Percentiles rank a stretch among this genome's conserved stretches.
These are phyloP conservation scores for Staurois parvus DNA, from an alignment of 2,797 vertebrate genomes.

Conservation along the genomic window DNA sequence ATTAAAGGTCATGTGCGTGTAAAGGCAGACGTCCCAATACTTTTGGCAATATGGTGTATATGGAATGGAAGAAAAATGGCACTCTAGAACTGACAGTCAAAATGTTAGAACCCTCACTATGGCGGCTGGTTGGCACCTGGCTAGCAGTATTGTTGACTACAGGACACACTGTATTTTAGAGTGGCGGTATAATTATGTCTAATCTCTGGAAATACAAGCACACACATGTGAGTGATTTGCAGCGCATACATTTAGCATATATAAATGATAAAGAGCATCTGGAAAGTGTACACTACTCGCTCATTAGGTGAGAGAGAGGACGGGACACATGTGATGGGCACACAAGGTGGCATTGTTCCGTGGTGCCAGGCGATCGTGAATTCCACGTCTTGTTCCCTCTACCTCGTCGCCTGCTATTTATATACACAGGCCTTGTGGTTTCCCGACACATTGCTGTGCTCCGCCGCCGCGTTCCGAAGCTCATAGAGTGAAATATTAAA, in stretches of 20 bases:
- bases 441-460: neutral
- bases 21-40: no score
- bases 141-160: neutral
- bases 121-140: neutral
- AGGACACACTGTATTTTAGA: neutral
- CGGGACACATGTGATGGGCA: neutral
- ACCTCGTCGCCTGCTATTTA: constrained; percentile 5
- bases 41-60: no score
- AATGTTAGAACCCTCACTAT: neutral
- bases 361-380: neutral
- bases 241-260: constrained; percentile 39
- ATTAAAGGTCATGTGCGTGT: no score
- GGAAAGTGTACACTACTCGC: neutral
- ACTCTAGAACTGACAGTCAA: neutral
- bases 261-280: constrained; percentile 37
- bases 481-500: constrained; percentile 51
- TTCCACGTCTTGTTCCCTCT: neutral
- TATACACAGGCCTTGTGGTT: neutral
- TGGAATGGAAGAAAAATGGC: no score
- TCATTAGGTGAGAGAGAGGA: constrained; percentile 2
- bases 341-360: constrained; percentile 18
- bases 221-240: constrained; percentile 45
- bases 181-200: constrained; percentile 17
- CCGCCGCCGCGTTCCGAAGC: constrained; percentile 2
- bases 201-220: constrained; percentile 23